Percentiles rank a stretch among this genome's conserved stretches.
Evolutionary conservation across 2,888 invertebrate species (phyloP).

Genomic region (Reticulitermes lucifugus): DNA sequence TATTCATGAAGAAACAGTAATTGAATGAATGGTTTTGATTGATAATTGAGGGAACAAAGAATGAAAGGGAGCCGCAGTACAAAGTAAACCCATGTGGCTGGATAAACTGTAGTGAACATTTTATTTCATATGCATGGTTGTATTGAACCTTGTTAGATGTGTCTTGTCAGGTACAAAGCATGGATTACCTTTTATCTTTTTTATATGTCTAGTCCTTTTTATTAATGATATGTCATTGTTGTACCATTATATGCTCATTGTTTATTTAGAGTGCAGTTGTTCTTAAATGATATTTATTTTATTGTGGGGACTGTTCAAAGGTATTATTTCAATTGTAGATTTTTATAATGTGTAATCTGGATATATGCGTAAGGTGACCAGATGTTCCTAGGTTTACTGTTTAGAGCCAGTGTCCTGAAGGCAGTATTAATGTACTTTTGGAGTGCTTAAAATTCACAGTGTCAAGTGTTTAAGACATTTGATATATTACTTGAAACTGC

Average conservation of each 20-base stretch:
- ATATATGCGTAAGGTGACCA: background rate
- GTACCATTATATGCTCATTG: background rate
- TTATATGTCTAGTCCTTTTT: background rate
- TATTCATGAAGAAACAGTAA: background rate
- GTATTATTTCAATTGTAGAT: background rate
- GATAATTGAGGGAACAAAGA: background rate
- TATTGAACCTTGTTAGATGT: background rate
- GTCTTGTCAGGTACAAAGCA: background rate
- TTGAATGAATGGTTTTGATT: background rate
- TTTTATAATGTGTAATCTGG: background rate
- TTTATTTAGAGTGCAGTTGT: background rate
- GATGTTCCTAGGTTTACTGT: background rate
- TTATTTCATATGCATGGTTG: background rate
- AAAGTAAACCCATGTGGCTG: conserved; percentile 5
- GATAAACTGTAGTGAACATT: background rate
- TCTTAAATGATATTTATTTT: background rate
- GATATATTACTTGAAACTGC: too few relatives aligned
- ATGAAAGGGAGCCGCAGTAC: background rate
- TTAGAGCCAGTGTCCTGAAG: too few relatives aligned
- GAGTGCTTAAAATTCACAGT: too few relatives aligned
- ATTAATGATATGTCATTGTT: background rate
- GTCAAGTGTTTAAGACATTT: too few relatives aligned
- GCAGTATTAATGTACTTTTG: too few relatives aligned
- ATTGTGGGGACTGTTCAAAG: background rate
- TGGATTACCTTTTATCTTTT: background rate